These are phyloP conservation scores for Dunckerocampus dactyliophorus DNA, from an alignment of 2,113 vertebrate genomes.

Conservation along the genomic window DNA sequence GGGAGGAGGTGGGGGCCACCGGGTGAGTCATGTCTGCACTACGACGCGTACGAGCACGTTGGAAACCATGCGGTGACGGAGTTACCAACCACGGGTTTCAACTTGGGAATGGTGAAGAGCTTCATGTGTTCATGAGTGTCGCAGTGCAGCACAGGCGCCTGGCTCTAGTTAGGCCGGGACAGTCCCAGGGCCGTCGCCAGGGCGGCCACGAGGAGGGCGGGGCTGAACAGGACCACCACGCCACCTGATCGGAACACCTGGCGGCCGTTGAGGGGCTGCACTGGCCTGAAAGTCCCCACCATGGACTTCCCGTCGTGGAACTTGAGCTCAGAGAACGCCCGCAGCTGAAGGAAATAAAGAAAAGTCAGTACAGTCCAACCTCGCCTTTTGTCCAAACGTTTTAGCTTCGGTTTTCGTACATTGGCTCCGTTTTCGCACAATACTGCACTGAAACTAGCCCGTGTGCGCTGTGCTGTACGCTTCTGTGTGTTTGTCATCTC, in stretches of 20 bases:
- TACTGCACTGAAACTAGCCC: too few species aligned
- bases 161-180: conserved; percentile 50
- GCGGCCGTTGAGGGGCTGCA: conserved; percentile 66
- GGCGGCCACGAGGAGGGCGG: conserved; percentile 43
- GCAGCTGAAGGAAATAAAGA: conserved; percentile 50
- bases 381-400: background rate
- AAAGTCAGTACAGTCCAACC: background rate
- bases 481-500: too few species aligned
- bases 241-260: conserved; percentile 61
- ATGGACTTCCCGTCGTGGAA: conserved; percentile 54
- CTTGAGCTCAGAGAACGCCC: conserved; percentile 60
- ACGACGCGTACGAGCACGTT: conserved; percentile 30
- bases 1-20: conserved; percentile 4
- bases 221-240: conserved; percentile 33
- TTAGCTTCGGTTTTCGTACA: too few species aligned
- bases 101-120: conserved; percentile 29
- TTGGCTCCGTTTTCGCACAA: too few species aligned
- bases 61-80: conserved; percentile 29
- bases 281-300: conserved; percentile 67
- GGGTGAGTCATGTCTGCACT: conserved; percentile 35
- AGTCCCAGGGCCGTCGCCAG: conserved; percentile 43
- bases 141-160: conserved; percentile 25
- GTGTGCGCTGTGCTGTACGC: too few species aligned
- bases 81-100: conserved; percentile 16
- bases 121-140: conserved; percentile 41